Evolutionary conservation across 1,140 invertebrate genomes (phyloP).

Genomic region (Pseudomyrmex cubaensis): DNA sequence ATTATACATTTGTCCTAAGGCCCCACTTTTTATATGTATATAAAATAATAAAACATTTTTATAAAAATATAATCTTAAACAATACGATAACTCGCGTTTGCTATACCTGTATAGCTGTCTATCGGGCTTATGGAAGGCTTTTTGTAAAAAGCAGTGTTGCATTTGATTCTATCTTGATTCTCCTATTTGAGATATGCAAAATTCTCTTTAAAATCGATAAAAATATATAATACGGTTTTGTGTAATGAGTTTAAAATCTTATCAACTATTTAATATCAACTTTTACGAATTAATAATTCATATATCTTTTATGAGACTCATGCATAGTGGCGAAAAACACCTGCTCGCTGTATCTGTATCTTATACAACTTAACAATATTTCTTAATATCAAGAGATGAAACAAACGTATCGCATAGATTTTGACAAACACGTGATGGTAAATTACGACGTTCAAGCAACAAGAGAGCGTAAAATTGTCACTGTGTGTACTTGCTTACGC

Average conservation of each 20-base stretch:
- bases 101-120: constrained; percentile 28
- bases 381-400: background rate
- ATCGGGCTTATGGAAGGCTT: constrained; percentile 28
- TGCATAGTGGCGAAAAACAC: constrained; percentile 15
- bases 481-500: constrained; percentile 17
- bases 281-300: constrained; percentile 17
- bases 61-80: constrained; percentile 72
- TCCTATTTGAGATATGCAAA: constrained; percentile 3
- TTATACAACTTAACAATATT: background rate
- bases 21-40: constrained; percentile 17
- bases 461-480: constrained; percentile 50
- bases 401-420: background rate
- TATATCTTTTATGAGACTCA: constrained; percentile 12
- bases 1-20: constrained; percentile 47
- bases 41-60: constrained; percentile 52
- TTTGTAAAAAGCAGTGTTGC: constrained; percentile 16
- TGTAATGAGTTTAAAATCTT: background rate
- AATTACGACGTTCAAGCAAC: background rate
- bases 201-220: constrained; percentile 24
- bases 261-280: constrained; percentile 44
- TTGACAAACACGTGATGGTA: background rate
- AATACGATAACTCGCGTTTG: constrained; percentile 47
- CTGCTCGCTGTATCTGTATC: background rate
- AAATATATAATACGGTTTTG: constrained; percentile 38
- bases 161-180: constrained; percentile 12